Evolutionary conservation across 2,888 invertebrate species (phyloP), one percentile per base, ranked within the genome.

Genomic region (Hydrotaea diabolus): DNA sequence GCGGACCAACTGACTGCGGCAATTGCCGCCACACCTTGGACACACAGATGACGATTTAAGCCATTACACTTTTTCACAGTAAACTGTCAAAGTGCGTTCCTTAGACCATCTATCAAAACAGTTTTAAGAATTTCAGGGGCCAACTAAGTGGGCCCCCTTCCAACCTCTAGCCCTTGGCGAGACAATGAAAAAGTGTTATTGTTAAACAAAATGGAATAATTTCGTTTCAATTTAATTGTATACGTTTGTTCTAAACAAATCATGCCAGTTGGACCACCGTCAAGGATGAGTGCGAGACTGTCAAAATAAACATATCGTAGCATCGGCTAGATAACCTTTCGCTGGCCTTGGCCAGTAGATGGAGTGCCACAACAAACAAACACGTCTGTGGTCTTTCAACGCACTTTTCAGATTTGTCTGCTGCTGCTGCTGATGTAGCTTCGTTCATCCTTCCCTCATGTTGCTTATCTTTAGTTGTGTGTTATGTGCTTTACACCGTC

Each of bases 41-140:
- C 62, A 62, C 59, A n/a, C 62, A 62, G 71, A 75, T 79, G 66
- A 79, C 83, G 74, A 76, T 59, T 85, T 73, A 72, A 74, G 57
- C 26, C 62, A 76, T 73, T 83, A 86, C 83, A 76, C 78, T 85
- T 85, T 85, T 85, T 82, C 84, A 73, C 69, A 88, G 89, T 89
- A 88, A 89, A 88, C 83, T 89, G 89, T 89, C 89, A 90, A 87
- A 87, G 86, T 81, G 69, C 86, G 87, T 80, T 87, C 88, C 87
- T 88, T 86, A 86, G 86, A 85, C 87, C 88, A 90, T 89, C 88
- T 89, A 83, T 90, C 89, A 89, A 88, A 31, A 86, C 72, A 80
- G 66, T 77, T 74, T 69, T 4, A 66, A 66, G 66, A 66, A 66
- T 66, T 66, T 66, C 19, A 19, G 39, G 1, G 39, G 21, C 23